These are phyloP conservation scores for Trichopoda pennipes DNA, from an alignment of 2,888 invertebrate genomes.

Conservation along the genomic window DNA sequence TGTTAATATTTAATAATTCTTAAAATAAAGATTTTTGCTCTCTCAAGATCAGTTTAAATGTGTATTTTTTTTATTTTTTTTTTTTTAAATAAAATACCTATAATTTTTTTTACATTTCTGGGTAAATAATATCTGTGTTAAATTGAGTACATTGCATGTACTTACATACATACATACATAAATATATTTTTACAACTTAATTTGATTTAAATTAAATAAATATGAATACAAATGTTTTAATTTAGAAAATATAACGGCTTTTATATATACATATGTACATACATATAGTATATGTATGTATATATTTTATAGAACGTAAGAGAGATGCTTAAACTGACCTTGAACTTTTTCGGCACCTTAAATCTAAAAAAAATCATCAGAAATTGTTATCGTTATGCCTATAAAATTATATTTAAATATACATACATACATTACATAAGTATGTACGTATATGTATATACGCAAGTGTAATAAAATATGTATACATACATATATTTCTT, in stretches of 20 bases:
- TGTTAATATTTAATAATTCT: conserved; percentile 43
- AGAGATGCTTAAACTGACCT: conserved; percentile 54
- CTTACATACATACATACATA: no score
- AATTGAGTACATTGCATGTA: no score
- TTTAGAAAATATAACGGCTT: no score
- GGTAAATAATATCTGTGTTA: no score
- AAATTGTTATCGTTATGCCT: neutral
- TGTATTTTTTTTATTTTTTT: conserved; percentile 7
- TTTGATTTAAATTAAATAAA: no score
- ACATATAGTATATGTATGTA: conserved; percentile 10
- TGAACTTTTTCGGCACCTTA: conserved; percentile 58
- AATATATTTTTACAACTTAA: no score
- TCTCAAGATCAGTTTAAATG: conserved; percentile 60
- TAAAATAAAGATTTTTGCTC: conserved; percentile 39
- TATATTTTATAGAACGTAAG: neutral
- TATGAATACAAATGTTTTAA: no score
- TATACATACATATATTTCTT: no score
- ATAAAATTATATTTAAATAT: neutral
- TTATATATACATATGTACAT: no score
- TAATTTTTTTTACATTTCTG: no score
- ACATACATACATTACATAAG: neutral
- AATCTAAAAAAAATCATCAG: conserved; percentile 5
- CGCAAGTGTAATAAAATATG: neutral
- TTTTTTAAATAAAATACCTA: no score
- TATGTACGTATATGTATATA: neutral